Conservation (phyloP, 2,888 invertebrate species). For the Lasioglossum lativentre region DNA sequence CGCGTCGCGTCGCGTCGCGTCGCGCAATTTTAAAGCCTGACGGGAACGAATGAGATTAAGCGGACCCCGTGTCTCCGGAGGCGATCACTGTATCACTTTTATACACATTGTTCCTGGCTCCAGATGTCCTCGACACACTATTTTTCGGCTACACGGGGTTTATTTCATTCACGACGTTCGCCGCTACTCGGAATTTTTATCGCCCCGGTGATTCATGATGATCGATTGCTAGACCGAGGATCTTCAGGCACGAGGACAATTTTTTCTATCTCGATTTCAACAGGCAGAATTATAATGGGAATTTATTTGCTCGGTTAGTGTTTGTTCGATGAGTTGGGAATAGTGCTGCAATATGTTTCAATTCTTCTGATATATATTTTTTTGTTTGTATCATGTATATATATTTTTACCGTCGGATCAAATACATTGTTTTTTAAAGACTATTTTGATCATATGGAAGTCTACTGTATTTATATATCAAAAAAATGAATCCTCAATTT, state of each 20-base stretch:
- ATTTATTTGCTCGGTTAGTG: background rate
- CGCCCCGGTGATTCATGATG: background rate
- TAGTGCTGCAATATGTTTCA: background rate
- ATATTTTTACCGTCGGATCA: too few species aligned
- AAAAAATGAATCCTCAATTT: too few species aligned
- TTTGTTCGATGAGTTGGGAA: background rate
- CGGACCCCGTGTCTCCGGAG: background rate
- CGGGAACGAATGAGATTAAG: slow-evolving; percentile 33
- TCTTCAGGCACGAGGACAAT: background rate
- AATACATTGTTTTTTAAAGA: too few species aligned
- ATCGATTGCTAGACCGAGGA: background rate
- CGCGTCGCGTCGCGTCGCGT: slow-evolving; percentile 10
- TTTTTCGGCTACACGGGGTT: background rate
- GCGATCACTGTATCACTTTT: background rate
- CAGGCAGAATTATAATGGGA: background rate
- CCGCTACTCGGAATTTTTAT: background rate
- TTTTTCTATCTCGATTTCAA: background rate
- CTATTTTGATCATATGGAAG: too few species aligned
- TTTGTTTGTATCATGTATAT: too few species aligned
- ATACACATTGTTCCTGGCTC: background rate
- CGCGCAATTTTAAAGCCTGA: slow-evolving; percentile 26
- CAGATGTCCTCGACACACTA: background rate
- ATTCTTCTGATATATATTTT: too few species aligned
- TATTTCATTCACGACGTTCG: background rate
- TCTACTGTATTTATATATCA: too few species aligned